Base-by-base conservation (phyloP, 1,140 invertebrate genomes). In the Leptinotarsa lineolata region DNA sequence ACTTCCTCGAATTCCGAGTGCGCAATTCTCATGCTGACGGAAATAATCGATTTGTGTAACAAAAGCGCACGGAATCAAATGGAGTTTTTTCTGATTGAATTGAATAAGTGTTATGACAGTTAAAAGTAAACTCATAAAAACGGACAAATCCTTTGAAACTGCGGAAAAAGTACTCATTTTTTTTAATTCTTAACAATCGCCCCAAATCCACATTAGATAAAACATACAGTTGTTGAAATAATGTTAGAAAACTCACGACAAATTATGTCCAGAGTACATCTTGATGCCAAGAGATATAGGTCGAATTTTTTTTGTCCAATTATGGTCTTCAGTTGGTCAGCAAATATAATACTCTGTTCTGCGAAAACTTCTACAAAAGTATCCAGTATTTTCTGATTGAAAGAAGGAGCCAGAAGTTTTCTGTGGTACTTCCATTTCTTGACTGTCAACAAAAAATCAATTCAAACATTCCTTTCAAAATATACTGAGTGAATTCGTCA, bases 381-480 rank as follows among this genome's bases (percentile, higher is more conserved):
- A 75, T 94, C 89, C 6, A 94, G 84, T 68, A 94, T 92, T 73
- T 88, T 88, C 77, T 91, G 91, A 83, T 93, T 91, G 81, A 94
- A 94, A 16, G 92, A 88, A 4, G 93, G 92, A 3, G 91, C 91
- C 4, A 94, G 83, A 20, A 93, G 80, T 79, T 90, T 91, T 6
- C 93, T 85, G 72, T 92, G 86, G 1, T 82, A 78, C 67, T 87
- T 87, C 93, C 93, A 94, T 85, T 91, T 91, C 3, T 83, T 81
- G 39, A 89, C 90, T 86, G 75, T 46, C 74, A 78, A 30, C 24
- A 72, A 54, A 54, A 54, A 54, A 4, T 54, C 30, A 4, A 39
- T 2, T 39, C 30, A 39, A 11, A 30, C 8, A 11, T 2, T 39
- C 3, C 0, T 39, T 11, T 39, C 30, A 39, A 39, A 39, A 39